Conservation (phyloP, 2,888 invertebrate genomes). For the Onchidella celtica region DNA sequence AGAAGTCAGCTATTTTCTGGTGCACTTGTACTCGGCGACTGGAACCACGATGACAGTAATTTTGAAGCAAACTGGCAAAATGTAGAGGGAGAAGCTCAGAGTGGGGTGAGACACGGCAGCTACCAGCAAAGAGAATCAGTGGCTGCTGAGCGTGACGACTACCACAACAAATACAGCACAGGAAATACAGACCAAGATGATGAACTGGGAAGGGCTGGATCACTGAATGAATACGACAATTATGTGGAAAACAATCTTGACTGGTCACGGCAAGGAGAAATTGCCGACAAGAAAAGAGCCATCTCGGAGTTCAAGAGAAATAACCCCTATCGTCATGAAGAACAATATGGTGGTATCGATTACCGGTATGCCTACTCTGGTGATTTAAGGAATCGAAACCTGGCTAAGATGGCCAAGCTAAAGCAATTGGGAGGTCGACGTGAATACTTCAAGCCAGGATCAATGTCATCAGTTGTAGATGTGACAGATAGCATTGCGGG, state of each 20-base stretch:
- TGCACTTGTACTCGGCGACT: conserved; percentile 17
- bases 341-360: too few species aligned
- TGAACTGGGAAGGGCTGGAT: background rate
- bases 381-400: too few species aligned
- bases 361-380: too few species aligned
- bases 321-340: too few species aligned
- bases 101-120: background rate
- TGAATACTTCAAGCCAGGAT: too few species aligned
- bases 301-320: too few species aligned
- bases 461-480: too few species aligned
- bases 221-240: background rate
- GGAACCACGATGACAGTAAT: background rate
- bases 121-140: background rate
- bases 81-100: background rate
- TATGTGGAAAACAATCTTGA: background rate
- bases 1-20: conserved; percentile 29
- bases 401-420: too few species aligned
- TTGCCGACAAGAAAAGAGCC: too few species aligned
- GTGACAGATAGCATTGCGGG: too few species aligned
- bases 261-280: too few species aligned
- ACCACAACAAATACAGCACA: background rate
- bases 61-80: background rate
- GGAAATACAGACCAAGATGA: background rate
- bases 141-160: background rate
- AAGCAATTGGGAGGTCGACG: too few species aligned